Conservation (phyloP, 1,140 invertebrate genomes). For the Sycobia sp. region DNA sequence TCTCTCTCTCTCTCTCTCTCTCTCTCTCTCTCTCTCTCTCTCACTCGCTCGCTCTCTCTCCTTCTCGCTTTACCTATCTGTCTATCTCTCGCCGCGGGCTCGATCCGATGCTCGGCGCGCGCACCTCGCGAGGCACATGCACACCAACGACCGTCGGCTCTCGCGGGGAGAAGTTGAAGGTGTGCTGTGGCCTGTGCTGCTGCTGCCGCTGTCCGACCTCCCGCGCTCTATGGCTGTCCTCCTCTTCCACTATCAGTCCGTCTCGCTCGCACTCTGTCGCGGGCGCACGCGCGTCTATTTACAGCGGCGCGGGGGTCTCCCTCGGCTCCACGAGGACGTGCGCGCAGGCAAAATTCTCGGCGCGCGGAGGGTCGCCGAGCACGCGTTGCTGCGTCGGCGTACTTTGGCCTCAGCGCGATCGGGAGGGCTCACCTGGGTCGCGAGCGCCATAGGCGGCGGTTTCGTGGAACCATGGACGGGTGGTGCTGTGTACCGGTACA, state of each 20-base stretch:
- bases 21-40: neutral
- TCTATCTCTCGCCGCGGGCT: constrained; percentile 7
- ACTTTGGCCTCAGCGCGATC: neutral
- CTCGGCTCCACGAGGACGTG: neutral
- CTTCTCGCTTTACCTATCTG: no score
- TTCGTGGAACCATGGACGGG: no score
- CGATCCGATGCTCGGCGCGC: no score
- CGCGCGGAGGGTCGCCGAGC: neutral
- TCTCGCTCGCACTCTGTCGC: neutral
- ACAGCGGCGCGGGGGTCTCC: neutral
- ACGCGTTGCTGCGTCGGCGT: neutral
- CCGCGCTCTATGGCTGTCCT: neutral
- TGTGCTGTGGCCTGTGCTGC: no score
- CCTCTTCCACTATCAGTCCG: no score
- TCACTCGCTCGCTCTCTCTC: no score
- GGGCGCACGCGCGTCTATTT: constrained; percentile 1
- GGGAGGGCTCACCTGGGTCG: neutral
- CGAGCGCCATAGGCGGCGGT: no score
- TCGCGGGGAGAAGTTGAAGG: no score
- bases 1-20: neutral
- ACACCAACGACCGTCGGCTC: neutral
- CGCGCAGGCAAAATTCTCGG: neutral
- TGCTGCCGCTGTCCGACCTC: no score
- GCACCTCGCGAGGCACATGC: no score
- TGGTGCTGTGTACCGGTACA: no score